These are phyloP conservation scores for Tipula helvola DNA, from an alignment of 2,888 invertebrate genomes.

Conservation along the genomic window DNA sequence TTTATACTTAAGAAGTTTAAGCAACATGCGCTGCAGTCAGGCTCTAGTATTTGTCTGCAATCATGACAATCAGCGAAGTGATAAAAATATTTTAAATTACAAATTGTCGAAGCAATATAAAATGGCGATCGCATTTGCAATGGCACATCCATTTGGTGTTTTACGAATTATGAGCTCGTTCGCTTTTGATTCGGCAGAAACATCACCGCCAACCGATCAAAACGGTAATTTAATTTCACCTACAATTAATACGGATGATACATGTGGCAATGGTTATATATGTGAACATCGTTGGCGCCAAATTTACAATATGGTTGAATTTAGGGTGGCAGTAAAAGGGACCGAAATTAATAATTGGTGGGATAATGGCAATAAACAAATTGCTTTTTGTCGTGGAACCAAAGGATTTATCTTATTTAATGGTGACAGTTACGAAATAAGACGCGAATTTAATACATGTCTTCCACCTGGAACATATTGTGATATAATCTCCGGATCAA, in stretches of 20 bases:
- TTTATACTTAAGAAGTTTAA: too few species aligned
- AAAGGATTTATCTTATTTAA: conserved; percentile 60
- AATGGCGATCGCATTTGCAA: conserved; percentile 43
- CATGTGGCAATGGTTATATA: conserved; percentile 37
- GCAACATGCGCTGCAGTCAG: too few species aligned
- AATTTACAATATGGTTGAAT: conserved; percentile 58
- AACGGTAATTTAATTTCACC: conserved; percentile 10
- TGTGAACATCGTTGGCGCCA: conserved; percentile 69
- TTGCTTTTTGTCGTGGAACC: conserved; percentile 61
- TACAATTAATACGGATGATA: not conserved
- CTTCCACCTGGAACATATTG: conserved; percentile 63
- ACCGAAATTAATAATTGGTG: conserved; percentile 51
- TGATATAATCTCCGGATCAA: conserved; percentile 58
- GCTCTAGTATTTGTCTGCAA: conserved; percentile 66
- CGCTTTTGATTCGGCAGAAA: conserved; percentile 46
- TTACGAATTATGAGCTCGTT: conserved; percentile 76
- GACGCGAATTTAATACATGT: conserved; percentile 38
- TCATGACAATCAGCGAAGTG: conserved; percentile 72
- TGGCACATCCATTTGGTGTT: conserved; percentile 66
- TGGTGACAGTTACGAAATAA: conserved; percentile 32
- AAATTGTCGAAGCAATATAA: conserved; percentile 31
- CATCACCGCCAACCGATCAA: not conserved
- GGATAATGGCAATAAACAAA: conserved; percentile 61
- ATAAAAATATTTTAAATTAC: conserved; percentile 40
- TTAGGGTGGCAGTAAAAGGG: conserved; percentile 48